Base-by-base conservation (phyloP, 2,797 vertebrate genomes). In the Discoglossus pictus region DNA sequence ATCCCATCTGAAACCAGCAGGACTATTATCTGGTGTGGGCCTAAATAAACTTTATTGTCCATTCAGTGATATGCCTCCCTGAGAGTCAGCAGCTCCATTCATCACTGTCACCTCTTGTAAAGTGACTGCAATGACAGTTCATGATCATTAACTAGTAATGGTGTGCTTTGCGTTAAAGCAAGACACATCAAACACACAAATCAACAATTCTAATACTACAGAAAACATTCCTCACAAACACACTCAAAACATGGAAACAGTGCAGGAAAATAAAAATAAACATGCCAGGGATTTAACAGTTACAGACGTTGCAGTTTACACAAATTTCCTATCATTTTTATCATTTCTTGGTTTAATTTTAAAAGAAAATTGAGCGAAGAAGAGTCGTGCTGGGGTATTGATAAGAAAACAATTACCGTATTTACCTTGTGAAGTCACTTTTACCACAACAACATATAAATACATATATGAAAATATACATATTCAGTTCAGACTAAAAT, bases 31-130 rank as follows among this genome's bases (percentile, higher is more conserved):
- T 87, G 84, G 76, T 73, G 68, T 21, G 81, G 78, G 88, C 88
- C 88, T 93, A 91, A 91, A 90, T 94, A 94, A 96, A 95, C 94
- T 86, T 89, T 91, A 88, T 88, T 90, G 85, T 79, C 80, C 80
- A 78, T 79, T 84, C 81, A 81, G 79, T 83, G 83, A 80, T 81
- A 82, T 78, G 58, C 81, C 84, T 84, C 82, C 83, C 85, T 81
- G 74, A 55, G 78, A 78, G 84, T 80, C 51, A 65, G 78, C 23
- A 75, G 79, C 78, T 83, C 80, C 81, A 89, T 88, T 83, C 83
- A 87, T 90, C 88, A 89, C 82, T 86, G 87, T 84, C 88, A 86
- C 85, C 84, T 87, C 82, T 83, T 81, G 60, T 86, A 83, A 85
- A 88, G 88, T 80, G 87, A 83, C 83, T 82, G 81, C 68, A 78